Conservation (phyloP, 2,888 invertebrate species). For the Phymatocera aterrima region DNA sequence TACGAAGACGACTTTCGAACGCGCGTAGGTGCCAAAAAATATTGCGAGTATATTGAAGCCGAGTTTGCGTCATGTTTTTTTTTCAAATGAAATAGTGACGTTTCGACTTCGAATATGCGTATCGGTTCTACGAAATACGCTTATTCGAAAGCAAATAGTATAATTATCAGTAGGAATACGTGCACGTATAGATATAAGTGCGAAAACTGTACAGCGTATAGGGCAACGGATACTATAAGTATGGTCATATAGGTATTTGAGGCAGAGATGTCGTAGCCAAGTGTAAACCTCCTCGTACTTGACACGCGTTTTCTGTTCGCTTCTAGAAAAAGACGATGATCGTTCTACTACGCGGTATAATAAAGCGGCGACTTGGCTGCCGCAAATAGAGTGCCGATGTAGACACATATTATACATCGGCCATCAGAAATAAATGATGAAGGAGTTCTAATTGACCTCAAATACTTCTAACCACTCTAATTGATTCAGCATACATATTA, state of each 20-base stretch:
- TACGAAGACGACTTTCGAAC: slow-evolving; percentile 11
- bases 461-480: slow-evolving; percentile 17
- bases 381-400: background rate
- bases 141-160: background rate
- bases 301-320: background rate
- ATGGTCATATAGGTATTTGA: background rate
- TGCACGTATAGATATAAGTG: background rate
- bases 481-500: background rate
- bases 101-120: background rate
- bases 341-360: background rate
- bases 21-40: slow-evolving; percentile 2
- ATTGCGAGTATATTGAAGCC: background rate
- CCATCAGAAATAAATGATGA: slow-evolving; percentile 13
- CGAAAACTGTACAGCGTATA: background rate
- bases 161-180: background rate
- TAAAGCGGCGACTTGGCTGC: background rate
- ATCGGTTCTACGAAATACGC: background rate
- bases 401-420: background rate
- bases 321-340: background rate
- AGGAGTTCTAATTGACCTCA: slow-evolving; percentile 26
- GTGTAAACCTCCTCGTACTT: background rate
- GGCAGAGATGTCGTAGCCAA: background rate
- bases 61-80: slow-evolving; percentile 23
- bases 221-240: background rate
- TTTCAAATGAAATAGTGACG: background rate